Evolutionary conservation across 2,888 invertebrate species (phyloP), one percentile per base, ranked within the genome.

Genomic region (Macropis europaea): DNA sequence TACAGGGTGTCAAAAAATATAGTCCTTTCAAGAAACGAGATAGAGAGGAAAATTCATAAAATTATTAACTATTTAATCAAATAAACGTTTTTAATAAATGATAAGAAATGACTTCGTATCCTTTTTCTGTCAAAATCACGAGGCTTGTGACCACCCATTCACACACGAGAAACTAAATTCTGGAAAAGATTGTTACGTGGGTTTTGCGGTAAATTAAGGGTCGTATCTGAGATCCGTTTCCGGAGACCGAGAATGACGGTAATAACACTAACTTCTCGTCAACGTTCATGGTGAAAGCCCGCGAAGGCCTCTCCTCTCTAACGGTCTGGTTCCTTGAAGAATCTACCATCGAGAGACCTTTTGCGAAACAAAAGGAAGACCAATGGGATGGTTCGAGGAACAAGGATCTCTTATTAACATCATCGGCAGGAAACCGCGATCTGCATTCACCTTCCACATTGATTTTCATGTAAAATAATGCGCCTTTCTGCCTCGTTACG

Each of bases 221-320:
- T 63, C 77, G 73, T 48, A 71, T 62, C 64, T 77, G 70, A 77
- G 78, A 72, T 78, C 81, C 79, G 79, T 76, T 81, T 79, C 83
- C 68, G 73, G 77, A 77, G 79, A 76, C 56, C 67, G 67, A 77
- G 83, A 83, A 85, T 83, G 85, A 73, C 73, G 79, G 83, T 82
- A 86, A 87, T 87, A 87, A 86, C 84, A 84, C 83, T 87, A 86
- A 87, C 84, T 86, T 85, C 85, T 86, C 76, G 84, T 87, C 81
- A 85, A 70, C 52, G 61, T 68, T 59, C 69, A 66, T 43, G 43
- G 66, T 60, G 61, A 60, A 77, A 80, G 70, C 73, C 67, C 72
- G 50, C 62, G 52, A 63, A 63, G 63, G 59, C 62, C 50, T 56
- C 53, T 67, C 34, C 48, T 34, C 38, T 50, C 64, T 40, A 45